Conservation (phyloP, 2,113 vertebrate genomes). For the Dolichallabes microphthalmus region DNA sequence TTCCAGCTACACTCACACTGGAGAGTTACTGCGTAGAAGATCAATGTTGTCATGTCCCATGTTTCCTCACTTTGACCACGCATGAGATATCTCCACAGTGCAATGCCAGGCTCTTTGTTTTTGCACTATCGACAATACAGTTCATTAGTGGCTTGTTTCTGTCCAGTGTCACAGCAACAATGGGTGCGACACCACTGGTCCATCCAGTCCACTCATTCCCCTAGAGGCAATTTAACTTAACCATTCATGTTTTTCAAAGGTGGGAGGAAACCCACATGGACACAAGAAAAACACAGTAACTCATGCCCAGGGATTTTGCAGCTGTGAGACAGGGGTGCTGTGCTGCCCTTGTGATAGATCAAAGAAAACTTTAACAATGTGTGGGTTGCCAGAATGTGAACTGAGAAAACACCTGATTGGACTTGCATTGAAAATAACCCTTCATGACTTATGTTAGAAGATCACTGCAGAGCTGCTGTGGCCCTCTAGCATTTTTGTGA, state of each 20-base stretch:
- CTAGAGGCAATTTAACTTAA: not conserved
- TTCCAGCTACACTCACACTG: no score
- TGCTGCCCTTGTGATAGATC: not conserved
- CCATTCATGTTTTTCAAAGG: not conserved
- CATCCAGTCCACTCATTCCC: not conserved
- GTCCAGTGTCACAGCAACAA: not conserved
- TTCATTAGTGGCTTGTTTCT: not conserved
- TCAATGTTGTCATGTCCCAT: not conserved
- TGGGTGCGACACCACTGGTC: not conserved
- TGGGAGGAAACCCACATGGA: conserved; percentile 1
- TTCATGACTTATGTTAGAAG: not conserved
- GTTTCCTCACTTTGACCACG: not conserved
- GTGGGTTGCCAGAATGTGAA: not conserved
- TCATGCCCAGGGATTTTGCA: not conserved
- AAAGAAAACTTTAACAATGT: not conserved
- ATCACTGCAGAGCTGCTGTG: not conserved
- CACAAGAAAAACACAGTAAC: not conserved
- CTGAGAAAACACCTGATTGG: not conserved
- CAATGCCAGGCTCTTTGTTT: not conserved
- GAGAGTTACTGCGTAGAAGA: not conserved
- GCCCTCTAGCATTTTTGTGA: no score
- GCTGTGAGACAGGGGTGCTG: not conserved
- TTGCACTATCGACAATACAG: not conserved
- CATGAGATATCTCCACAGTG: not conserved
- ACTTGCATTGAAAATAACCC: not conserved